Base-by-base conservation (phyloP, 2,888 invertebrate genomes). In the Argyresthia albistria region DNA sequence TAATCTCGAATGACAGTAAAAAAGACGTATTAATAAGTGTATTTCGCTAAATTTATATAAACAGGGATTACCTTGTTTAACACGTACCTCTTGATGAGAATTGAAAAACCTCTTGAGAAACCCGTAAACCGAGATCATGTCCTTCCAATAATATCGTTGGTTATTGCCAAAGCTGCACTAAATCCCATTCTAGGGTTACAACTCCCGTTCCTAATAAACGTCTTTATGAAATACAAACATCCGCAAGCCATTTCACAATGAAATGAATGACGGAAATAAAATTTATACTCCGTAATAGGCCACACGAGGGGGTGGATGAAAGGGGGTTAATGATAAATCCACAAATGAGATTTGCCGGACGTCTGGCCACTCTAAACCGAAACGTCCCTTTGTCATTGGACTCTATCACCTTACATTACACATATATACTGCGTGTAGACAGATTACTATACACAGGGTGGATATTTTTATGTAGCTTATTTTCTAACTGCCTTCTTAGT, bases 271-370 rank as follows among this genome's bases (percentile, higher is more conserved):
- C 76, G 80, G 84, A 81, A 82, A 86, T 80, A 81, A 74, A 84
- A 80, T 83, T 70, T 83, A 83, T 80, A 78, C 75, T 73, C 76
- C 73, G 71, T 83, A 87, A 87, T 83, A 81, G 79, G 86, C 79
- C 80, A 70, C 70, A 70, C 70, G 71, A 69, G 76, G 77, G 86
- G 86, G 84, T 81, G 81, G 73, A 76, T 80, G 80, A 79, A 84
- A 86, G 82, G 78, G 80, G 78, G 83, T 83, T 86, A 84, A 86
- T 86, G 84, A 87, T 84, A 87, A 87, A 82, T 84, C 84, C 84
- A 80, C 83, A 86, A 87, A 87, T 86, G 84, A 86, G 87, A 87
- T 87, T 86, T 84, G 81, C 78, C 70, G 82, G 83, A 79, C 84
- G 77, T 72, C 76, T 76, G 84, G 79, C 83, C 80, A 86, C 86